Base-by-base conservation (phyloP, 2,888 invertebrate species). In the Acanthosepion lycidas region DNA sequence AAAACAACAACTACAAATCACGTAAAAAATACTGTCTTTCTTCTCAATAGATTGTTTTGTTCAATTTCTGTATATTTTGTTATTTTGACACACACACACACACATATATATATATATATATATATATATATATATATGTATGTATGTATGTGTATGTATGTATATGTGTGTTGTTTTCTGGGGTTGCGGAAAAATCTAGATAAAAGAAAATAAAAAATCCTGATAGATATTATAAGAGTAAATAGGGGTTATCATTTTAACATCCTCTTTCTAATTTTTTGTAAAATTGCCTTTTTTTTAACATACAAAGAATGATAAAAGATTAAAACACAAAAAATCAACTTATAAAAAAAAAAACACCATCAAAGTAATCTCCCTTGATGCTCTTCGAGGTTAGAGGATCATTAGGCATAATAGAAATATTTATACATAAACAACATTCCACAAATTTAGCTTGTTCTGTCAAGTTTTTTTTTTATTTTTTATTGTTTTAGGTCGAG, bases 311-410 rank as follows among this genome's bases (percentile, higher is more conserved):
- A 78, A 78, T 78, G n/a, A 78, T n/a, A 78, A 78, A 78, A 78
- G 78, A 9, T 78, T 78, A n/a, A 78, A 78, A n/a, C 9, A 9
- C 9, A 78, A 78, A n/a, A 78, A 18, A 78, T n/a, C n/a, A 78
- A 78, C 0, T 78, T 9, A 33, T 78, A n/a, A n/a, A 78, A 78
- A 78, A 78, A 64, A 64, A 78, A 78, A 78, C 9, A 78, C 33
- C 78, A 78, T 78, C 78, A 78, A 78, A 78, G 78, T 78, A n/a
- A n/a, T 78, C 78, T 78, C 78, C 78, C 78, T 78, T 78, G 78
- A 78, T 78, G 78, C 78, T 78, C 78, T 78, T 78, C 78, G n/a
- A 78, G 78, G 78, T 78, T 78, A 78, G 78, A 78, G 78, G 78
- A 78, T 78, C 78, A 78, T 78, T 78, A 78, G 78, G 33, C n/a